Conservation (phyloP, 2,888 invertebrate genomes). For the Pseudoips prasinana region DNA sequence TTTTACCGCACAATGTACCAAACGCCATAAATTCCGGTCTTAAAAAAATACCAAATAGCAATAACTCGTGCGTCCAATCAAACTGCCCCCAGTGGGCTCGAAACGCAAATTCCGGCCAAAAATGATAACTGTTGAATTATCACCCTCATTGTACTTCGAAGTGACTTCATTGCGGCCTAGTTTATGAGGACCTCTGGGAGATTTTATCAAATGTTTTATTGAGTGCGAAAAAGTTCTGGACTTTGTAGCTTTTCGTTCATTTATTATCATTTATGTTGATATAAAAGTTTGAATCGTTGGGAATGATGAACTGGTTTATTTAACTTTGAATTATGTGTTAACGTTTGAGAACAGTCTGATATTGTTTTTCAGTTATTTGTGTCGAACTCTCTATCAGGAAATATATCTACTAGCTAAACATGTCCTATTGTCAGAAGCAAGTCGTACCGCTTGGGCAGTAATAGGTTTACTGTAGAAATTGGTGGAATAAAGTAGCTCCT, state of each 20-base stretch:
- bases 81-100: conserved; percentile 55
- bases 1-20: conserved; percentile 19
- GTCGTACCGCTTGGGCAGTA: too few relatives aligned
- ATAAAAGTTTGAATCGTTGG: conserved; percentile 12
- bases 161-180: conserved; percentile 47
- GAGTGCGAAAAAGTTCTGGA: conserved; percentile 40
- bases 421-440: too few relatives aligned
- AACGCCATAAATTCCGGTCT: conserved; percentile 34
- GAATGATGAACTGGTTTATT: conserved; percentile 12
- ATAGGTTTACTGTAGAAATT: too few relatives aligned
- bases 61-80: conserved; percentile 58
- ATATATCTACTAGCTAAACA: too few relatives aligned
- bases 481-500: too few relatives aligned
- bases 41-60: conserved; percentile 35
- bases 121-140: conserved; percentile 67
- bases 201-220: conserved; percentile 52
- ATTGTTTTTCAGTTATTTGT: too few relatives aligned
- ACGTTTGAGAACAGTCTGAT: too few relatives aligned
- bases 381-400: too few relatives aligned
- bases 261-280: conserved; percentile 26
- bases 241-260: conserved; percentile 25
- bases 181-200: conserved; percentile 51
- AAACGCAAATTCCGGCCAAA: conserved; percentile 62
- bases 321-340: conserved; percentile 2
- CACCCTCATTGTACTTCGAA: conserved; percentile 46